Percentiles rank a stretch among this genome's conserved stretches.
phyloP scores from a whole-genome alignment of 2,888 invertebrate species.

The Apotomis turbidana region DNA sequence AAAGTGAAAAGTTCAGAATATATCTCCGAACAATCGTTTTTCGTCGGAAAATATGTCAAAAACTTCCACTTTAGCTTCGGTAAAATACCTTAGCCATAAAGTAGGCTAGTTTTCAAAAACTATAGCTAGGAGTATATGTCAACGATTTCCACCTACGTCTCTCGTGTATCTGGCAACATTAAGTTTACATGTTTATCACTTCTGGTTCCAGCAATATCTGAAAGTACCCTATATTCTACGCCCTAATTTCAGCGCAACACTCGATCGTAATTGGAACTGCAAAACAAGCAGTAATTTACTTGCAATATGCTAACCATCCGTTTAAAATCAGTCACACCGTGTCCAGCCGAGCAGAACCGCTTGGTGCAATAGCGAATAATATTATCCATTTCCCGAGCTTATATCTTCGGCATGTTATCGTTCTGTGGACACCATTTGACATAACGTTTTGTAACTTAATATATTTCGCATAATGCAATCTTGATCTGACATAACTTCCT shows the following conservation, averaged over 20 bases:
- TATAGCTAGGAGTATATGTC: too few species aligned
- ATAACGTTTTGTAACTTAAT: background rate
- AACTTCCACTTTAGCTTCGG: too few species aligned
- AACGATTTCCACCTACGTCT: too few species aligned
- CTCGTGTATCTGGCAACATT: too few species aligned
- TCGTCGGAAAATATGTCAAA: too few species aligned
- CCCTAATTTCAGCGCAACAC: background rate
- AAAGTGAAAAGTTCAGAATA: too few species aligned
- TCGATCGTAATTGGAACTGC: background rate
- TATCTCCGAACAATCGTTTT: too few species aligned
- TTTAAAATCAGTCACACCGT: constrained; percentile 13
- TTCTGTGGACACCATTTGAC: background rate
- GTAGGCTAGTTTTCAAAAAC: too few species aligned
- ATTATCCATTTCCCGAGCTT: constrained; percentile 2
- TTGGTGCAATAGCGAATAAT: constrained; percentile 20
- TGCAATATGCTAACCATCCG: constrained; percentile 17
- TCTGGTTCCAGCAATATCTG: background rate
- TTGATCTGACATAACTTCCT: too few species aligned
- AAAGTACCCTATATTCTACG: background rate
- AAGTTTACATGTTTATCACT: background rate
- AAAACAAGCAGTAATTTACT: constrained; percentile 5
- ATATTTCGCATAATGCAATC: background rate
- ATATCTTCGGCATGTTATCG: constrained; percentile 3
- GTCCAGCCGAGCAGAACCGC: constrained; percentile 10
- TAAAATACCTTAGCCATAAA: too few species aligned